Conservation (phyloP, 2,113 vertebrate species). For the Antennarius striatus region DNA sequence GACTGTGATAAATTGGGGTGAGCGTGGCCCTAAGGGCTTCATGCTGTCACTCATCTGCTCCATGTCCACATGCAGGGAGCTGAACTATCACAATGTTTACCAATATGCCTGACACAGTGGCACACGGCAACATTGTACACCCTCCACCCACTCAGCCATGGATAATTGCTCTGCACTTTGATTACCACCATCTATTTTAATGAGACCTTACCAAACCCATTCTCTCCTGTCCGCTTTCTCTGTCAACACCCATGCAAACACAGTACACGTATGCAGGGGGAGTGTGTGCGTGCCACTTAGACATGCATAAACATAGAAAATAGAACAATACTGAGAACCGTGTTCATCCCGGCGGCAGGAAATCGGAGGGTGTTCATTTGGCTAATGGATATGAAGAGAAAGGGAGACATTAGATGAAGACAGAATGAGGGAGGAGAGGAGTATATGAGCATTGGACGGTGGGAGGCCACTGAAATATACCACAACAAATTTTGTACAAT, state of each 20-base stretch:
- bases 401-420: constrained; percentile 35
- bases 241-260: constrained; percentile 46
- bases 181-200: constrained; percentile 81
- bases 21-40: constrained; percentile 37
- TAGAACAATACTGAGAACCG: constrained; percentile 60
- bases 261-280: constrained; percentile 6
- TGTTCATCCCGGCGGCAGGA: constrained; percentile 62
- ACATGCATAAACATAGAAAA: not conserved
- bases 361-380: constrained; percentile 79
- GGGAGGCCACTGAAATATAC: constrained; percentile 54
- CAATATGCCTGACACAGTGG: constrained; percentile 59
- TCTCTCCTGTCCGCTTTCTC: constrained; percentile 47
- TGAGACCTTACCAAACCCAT: constrained; percentile 67
- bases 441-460: not conserved
- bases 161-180: constrained; percentile 79
- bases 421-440: constrained; percentile 1
- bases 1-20: constrained; percentile 53
- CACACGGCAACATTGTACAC: constrained; percentile 45
- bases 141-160: constrained; percentile 65
- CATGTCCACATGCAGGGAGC: constrained; percentile 41
- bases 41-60: constrained; percentile 36
- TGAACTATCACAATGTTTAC: constrained; percentile 63
- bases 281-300: constrained; percentile 6
- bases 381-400: constrained; percentile 79
- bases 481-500: constrained; percentile 64